Evolutionary conservation across 2,113 vertebrate species (phyloP).

Genomic region (Tragelaphus imberbis): DNA sequence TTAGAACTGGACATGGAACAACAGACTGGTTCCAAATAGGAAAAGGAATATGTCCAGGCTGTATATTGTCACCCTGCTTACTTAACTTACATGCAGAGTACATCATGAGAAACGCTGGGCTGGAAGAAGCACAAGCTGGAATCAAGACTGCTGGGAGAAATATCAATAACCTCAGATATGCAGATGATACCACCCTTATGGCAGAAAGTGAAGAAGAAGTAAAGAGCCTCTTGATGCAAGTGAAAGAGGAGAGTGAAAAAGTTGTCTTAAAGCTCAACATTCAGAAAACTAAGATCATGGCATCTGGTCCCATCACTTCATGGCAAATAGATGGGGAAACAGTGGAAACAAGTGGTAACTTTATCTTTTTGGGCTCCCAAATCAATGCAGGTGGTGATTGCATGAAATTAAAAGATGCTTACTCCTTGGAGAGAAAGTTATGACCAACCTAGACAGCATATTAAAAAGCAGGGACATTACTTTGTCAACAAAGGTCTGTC

Average conservation of each 20-base stretch:
- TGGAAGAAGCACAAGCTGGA: not conserved
- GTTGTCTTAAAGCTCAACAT: not conserved
- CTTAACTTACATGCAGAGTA: not conserved
- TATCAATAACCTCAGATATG: not conserved
- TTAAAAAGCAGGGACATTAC: not conserved
- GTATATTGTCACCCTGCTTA: no score
- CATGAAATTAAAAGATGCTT: not conserved
- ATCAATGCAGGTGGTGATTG: not conserved
- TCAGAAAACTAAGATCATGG: not conserved
- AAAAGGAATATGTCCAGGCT: fast-evolving
- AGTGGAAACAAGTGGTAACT: not conserved
- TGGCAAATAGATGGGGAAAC: not conserved
- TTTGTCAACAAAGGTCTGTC: not conserved
- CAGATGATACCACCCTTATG: not conserved
- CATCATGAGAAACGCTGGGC: not conserved
- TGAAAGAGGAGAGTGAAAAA: not conserved
- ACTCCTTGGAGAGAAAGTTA: not conserved
- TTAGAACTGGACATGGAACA: not conserved
- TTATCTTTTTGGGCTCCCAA: not conserved
- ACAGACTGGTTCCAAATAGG: not conserved
- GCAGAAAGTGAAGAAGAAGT: not conserved
- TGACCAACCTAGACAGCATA: not conserved
- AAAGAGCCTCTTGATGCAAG: not conserved
- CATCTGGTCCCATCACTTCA: not conserved
- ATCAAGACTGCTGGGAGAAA: not conserved